phyloP scores from a whole-genome alignment of 2,113 vertebrate species.

The Syngnathus typhle region DNA sequence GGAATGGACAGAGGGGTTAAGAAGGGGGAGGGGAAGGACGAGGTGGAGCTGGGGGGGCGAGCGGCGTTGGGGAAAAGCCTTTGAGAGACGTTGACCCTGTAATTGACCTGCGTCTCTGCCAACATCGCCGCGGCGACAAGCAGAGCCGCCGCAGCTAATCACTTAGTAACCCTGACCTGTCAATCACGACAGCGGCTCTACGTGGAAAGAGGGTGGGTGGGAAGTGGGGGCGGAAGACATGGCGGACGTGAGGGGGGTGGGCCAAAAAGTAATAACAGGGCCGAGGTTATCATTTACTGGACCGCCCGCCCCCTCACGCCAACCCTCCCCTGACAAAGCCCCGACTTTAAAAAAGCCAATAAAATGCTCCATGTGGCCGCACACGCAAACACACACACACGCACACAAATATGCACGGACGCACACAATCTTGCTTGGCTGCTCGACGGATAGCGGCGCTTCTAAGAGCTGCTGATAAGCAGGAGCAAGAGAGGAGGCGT shows the following conservation, averaged over 20 bases:
- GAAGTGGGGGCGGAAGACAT: neutral
- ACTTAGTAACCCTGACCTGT: constrained; percentile 73
- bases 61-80: constrained; percentile 45
- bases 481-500: constrained; percentile 22
- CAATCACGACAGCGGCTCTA: constrained; percentile 52
- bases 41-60: neutral
- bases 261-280: constrained; percentile 46
- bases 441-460: constrained; percentile 31
- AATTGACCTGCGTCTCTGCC: constrained; percentile 68
- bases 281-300: constrained; percentile 60
- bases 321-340: constrained; percentile 39
- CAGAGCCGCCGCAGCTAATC: constrained; percentile 69
- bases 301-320: constrained; percentile 47
- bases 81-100: constrained; percentile 69
- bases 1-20: constrained; percentile 28
- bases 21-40: constrained; percentile 5
- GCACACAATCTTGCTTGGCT: constrained; percentile 14
- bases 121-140: constrained; percentile 64
- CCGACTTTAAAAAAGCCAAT: constrained; percentile 54
- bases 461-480: constrained; percentile 49
- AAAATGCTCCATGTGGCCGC: constrained; percentile 37
- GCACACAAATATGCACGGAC: constrained; percentile 4
- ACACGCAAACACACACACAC: constrained; percentile 2
- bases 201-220: neutral
- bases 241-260: constrained; percentile 13